phyloP scores from a whole-genome alignment of 2,113 vertebrate species.

The Sus scrofa region T2T-Sscrofa CM000813.6:19808501-19809000 shows the following conservation, averaged over 20 bases:
- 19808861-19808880: neutral
- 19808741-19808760: neutral
- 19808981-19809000: neutral
- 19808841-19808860: neutral
- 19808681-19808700: neutral
- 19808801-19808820: neutral
- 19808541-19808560: neutral
- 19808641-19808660: neutral
- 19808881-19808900: too few species aligned
- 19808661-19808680: neutral
- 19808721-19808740: neutral
- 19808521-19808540: neutral
- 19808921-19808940: neutral
- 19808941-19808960: neutral
- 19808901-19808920: neutral
- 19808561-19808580: neutral
- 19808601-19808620: neutral
- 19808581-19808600: neutral
- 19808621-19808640: neutral
- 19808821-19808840: neutral
- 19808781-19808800: neutral
- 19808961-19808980: neutral
- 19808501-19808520: neutral
- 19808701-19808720: neutral
- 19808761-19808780: neutral